Evolutionary conservation across 2,113 vertebrate species (phyloP).

Genomic region (Psettodes erumei): DNA sequence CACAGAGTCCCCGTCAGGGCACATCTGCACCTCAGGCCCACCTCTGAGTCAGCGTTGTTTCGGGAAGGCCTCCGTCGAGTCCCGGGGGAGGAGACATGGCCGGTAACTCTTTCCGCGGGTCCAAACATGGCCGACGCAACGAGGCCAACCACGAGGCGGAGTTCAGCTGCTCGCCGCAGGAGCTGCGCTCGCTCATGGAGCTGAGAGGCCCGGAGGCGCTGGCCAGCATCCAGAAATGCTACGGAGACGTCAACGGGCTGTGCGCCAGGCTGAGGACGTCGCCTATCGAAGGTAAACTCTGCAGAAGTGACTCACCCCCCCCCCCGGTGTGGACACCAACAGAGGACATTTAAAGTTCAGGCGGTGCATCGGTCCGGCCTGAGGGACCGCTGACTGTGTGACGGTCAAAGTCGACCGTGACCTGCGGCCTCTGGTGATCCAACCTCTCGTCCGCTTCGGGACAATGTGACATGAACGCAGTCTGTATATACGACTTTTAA

Average conservation of each 20-base stretch:
- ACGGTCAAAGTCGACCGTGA: constrained; percentile 54
- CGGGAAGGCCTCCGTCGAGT: constrained; percentile 79
- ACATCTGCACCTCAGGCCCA: constrained; percentile 37
- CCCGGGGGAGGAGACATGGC: constrained; percentile 86
- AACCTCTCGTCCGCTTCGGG: constrained; percentile 27
- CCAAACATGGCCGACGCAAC: constrained; percentile 87
- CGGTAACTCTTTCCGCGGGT: constrained; percentile 90
- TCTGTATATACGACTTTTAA: too few relatives aligned
- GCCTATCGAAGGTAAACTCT: constrained; percentile 89
- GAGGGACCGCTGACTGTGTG: constrained; percentile 20
- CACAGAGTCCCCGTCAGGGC: constrained; percentile 56
- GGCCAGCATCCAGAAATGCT: constrained; percentile 89
- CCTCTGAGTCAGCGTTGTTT: constrained; percentile 61
- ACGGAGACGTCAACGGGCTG: constrained; percentile 91
- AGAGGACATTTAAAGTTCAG: constrained; percentile 19
- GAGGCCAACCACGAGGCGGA: constrained; percentile 89
- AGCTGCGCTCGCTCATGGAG: constrained; percentile 95
- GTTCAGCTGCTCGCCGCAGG: constrained; percentile 89
- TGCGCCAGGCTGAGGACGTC: constrained; percentile 94
- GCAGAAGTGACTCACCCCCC: constrained; percentile 33
- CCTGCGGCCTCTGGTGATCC: constrained; percentile 39
- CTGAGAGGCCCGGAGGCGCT: constrained; percentile 90
- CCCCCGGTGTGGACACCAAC: background rate
- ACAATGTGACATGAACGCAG: background rate
- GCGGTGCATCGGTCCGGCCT: constrained; percentile 17